Evolutionary conservation across 2,797 vertebrate species (phyloP).

Genomic region (Sebastes oblongus): DNA sequence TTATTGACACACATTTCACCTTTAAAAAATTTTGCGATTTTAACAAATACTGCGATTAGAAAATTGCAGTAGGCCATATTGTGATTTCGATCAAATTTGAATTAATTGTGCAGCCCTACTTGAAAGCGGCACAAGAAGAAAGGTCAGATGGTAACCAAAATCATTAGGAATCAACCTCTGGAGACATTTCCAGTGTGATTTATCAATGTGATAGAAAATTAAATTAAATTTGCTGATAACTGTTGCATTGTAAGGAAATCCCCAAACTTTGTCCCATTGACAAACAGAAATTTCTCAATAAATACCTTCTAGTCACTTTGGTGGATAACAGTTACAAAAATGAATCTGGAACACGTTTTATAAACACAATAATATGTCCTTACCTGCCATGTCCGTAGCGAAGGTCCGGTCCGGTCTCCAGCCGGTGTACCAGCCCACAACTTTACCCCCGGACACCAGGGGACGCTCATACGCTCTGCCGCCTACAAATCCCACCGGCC

Average conservation of each 20-base stretch:
- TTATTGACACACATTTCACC: too few species aligned
- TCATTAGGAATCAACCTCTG: background rate
- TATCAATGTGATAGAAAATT: fast-evolving
- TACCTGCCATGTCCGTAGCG: constrained; percentile 98
- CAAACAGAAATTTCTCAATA: background rate
- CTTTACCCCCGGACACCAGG: constrained; percentile 85
- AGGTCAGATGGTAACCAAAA: background rate
- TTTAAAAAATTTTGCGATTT: too few species aligned
- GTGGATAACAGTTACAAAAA: background rate
- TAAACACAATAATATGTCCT: constrained; percentile 12
- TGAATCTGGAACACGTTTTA: background rate
- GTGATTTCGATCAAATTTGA: too few species aligned
- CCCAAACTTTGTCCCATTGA: background rate
- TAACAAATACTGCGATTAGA: too few species aligned
- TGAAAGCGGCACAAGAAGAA: background rate
- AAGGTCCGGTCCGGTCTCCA: constrained; percentile 97
- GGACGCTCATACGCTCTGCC: constrained; percentile 91
- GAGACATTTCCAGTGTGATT: background rate
- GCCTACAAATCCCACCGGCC: constrained; percentile 90
- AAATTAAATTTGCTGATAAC: background rate
- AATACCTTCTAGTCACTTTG: background rate
- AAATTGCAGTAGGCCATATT: too few species aligned
- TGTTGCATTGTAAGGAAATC: background rate
- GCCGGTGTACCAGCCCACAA: constrained; percentile 97
- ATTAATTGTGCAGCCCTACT: too few species aligned